phyloP scores from a whole-genome alignment of 1,140 invertebrate genomes.

The Drosophila nebulosa region DNA sequence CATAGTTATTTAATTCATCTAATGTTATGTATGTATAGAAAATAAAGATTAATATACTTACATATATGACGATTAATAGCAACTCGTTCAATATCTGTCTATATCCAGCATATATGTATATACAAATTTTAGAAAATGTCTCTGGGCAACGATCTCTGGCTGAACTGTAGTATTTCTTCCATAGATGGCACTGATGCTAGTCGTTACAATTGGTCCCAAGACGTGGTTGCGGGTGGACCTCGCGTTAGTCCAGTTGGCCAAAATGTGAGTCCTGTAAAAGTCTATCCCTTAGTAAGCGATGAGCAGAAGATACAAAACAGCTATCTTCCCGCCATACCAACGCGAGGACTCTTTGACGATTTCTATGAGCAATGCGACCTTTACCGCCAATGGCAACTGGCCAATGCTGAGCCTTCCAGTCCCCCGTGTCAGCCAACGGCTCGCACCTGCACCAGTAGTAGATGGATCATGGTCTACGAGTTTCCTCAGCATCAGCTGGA shows the following conservation, averaged over 20 bases:
- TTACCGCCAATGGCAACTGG: background rate
- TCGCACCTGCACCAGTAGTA: background rate
- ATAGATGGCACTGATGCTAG: background rate
- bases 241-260: background rate
- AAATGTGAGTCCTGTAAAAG: background rate
- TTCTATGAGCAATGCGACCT: background rate
- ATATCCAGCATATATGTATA: no score
- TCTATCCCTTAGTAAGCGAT: background rate
- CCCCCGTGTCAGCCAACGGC: background rate
- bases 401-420: no score
- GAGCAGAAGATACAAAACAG: background rate
- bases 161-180: background rate
- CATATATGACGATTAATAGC: background rate
- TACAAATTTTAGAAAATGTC: background rate
- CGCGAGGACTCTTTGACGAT: background rate
- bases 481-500: background rate
- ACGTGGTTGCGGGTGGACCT: background rate
- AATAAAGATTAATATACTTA: slow-evolving; percentile 17
- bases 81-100: background rate
- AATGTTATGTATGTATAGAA: slow-evolving; percentile 57
- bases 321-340: background rate
- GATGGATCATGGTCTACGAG: background rate
- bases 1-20: slow-evolving; percentile 59
- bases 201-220: background rate
- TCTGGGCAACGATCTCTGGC: background rate